Evolutionary conservation across 2,113 vertebrate species (phyloP), one percentile per base, ranked within the genome.

Genomic region (Phycodurus eques): DNA sequence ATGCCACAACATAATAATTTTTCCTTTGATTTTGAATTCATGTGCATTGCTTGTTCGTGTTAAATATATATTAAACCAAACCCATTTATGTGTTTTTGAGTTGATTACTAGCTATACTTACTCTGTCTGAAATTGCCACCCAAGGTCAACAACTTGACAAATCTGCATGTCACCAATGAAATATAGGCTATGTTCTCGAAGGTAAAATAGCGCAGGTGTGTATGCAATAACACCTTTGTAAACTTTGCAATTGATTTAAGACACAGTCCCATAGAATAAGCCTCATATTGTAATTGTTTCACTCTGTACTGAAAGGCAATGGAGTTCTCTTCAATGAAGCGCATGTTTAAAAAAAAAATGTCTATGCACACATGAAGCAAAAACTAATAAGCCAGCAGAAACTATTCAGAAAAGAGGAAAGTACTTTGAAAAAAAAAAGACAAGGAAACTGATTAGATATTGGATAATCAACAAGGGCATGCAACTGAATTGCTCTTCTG

Each of bases 1-100:
- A 74, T 82, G 43, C 20, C 74, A 74, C 57, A 80, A 12, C 71
- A 76, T 66, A 8, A 57, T 72, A 78, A 39, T 62, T 79, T 74
- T 72, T 68, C 56, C 35, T 47, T 47, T 27, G 51, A 59, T 77
- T 70, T 61, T 33, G 19, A 4, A 47, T 27, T 8, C 19, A 44
- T 10, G 1, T 39, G 53, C 20, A 43, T 49, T 53, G 31, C 10
- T 27, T 5, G 9, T 20, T 63, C 11, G 8, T 42, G 2, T 42
- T 42, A 10, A 20, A 20, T 35, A 27, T 13, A 31, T 6, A 27
- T 9, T 9, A 57, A 57, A 5, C 20, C 54, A 2, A 22, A 22
- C 54, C 54, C 54, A 27, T 57, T 57, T 57, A 6, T 11, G 13
- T 17, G 47, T 14, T 5, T 57, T 12, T 1, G 2, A 27, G 22